A percentile compares a stretch with the other conserved stretches of the same genome.
Conservation (phyloP, 1,140 invertebrate genomes). For the Caerostris darwini region DNA sequence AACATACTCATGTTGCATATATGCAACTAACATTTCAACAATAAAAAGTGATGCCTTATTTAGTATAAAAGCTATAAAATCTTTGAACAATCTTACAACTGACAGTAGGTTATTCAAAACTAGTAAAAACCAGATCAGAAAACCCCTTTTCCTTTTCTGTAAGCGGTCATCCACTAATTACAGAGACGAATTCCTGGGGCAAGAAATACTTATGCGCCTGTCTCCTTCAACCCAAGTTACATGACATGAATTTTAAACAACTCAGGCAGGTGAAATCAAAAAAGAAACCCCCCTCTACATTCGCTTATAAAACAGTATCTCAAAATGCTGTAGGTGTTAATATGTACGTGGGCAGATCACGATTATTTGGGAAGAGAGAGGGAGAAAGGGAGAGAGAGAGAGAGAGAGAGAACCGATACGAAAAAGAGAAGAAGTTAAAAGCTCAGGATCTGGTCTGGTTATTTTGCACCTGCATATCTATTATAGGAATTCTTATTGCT, state of each 20-base stretch:
- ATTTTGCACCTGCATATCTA: slow-evolving; percentile 46
- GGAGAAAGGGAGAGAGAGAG: background rate
- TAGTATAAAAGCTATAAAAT: no score
- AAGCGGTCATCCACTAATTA: slow-evolving; percentile 12
- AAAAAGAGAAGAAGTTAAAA: background rate
- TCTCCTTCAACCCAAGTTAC: background rate
- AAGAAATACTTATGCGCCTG: background rate
- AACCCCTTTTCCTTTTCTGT: slow-evolving; percentile 34
- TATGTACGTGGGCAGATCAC: slow-evolving; percentile 41
- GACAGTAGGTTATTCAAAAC: background rate
- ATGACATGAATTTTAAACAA: slow-evolving; percentile 35
- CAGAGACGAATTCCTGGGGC: background rate
- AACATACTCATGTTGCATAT: no score
- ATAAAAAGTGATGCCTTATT: no score
- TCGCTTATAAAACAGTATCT: background rate
- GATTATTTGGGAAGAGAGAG: background rate
- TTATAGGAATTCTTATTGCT: background rate
- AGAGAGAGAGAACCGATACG: background rate
- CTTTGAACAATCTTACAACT: background rate
- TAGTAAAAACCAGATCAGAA: background rate
- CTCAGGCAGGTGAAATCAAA: slow-evolving; percentile 17
- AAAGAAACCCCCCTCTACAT: background rate
- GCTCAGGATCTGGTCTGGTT: background rate
- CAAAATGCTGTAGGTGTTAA: slow-evolving; percentile 4
- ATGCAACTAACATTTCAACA: no score